Evolutionary conservation across 2,113 vertebrate species (phyloP).

Genomic region (Sus scrofa): T2T-Sscrofa CM000824.6:106578001-106578500

Average conservation of each 20-base stretch:
- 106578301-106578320: not conserved
- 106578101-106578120: not conserved
- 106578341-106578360: not conserved
- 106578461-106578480: too few relatives aligned
- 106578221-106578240: not conserved
- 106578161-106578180: not conserved
- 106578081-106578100: not conserved
- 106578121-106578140: not conserved
- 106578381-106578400: too few relatives aligned
- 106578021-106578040: not conserved
- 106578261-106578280: rapidly evolving
- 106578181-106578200: not conserved
- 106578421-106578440: too few relatives aligned
- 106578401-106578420: too few relatives aligned
- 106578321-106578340: not conserved
- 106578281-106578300: not conserved
- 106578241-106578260: not conserved
- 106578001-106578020: not conserved
- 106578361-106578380: too few relatives aligned
- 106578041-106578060: not conserved
- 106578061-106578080: not conserved
- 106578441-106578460: too few relatives aligned
- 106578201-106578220: not conserved
- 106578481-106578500: too few relatives aligned
- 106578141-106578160: not conserved